A percentile compares a stretch with the other conserved stretches of the same genome.
phyloP scores from a whole-genome alignment of 2,888 invertebrate species.

The Meganola albula region DNA sequence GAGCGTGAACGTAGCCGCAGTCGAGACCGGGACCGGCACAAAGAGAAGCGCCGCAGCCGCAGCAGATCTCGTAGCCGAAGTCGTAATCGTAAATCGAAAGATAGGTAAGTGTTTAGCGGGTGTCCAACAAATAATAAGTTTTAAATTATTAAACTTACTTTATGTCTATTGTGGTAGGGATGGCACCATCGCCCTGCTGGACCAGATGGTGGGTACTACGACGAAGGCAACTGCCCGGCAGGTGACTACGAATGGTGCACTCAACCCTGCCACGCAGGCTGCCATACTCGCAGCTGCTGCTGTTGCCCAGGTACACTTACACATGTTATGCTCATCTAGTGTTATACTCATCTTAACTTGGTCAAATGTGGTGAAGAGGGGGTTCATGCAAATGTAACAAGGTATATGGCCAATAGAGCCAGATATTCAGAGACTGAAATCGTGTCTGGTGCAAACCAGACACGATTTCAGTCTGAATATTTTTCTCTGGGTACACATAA shows the following conservation, averaged over 20 bases:
- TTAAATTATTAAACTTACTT: neutral
- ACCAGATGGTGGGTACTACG: conserved; percentile 75
- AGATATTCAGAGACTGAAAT: too few species aligned
- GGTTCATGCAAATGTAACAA: too few species aligned
- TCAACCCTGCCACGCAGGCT: conserved; percentile 73
- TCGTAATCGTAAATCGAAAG: conserved; percentile 65
- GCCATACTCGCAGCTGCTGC: conserved; percentile 78
- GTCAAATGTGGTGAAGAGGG: too few species aligned
- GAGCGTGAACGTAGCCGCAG: conserved; percentile 46
- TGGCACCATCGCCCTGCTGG: conserved; percentile 69
- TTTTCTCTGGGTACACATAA: too few species aligned
- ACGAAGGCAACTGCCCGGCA: conserved; percentile 66
- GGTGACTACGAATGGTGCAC: conserved; percentile 49
- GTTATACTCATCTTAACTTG: too few species aligned
- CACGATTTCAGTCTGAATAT: too few species aligned
- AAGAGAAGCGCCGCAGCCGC: conserved; percentile 58
- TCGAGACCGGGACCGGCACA: conserved; percentile 46
- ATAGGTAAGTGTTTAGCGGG: conserved; percentile 42
- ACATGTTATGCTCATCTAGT: neutral
- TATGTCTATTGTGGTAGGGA: conserved; percentile 40
- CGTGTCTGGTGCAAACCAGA: too few species aligned
- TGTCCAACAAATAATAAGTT: neutral
- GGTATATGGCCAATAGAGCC: too few species aligned
- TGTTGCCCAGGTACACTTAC: conserved; percentile 76
- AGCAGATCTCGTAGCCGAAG: conserved; percentile 54